phyloP scores from a whole-genome alignment of 2,797 vertebrate species.

The Spheniscus humboldti region DNA sequence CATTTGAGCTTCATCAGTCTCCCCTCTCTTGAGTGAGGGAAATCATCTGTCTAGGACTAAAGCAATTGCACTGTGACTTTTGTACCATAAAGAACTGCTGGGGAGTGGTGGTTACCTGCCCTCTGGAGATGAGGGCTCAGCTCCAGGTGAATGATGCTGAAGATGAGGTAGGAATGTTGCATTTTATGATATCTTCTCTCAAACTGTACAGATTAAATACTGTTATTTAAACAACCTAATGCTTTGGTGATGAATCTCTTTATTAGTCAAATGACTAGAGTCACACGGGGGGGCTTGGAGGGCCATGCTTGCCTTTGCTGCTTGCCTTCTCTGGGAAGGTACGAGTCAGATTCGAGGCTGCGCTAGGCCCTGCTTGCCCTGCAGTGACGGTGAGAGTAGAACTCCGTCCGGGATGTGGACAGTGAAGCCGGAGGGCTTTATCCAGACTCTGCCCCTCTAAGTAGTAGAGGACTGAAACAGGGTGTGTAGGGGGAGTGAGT shows the following conservation, averaged over 20 bases:
- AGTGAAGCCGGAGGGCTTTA: background rate
- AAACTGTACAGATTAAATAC: conserved; percentile 62
- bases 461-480: background rate
- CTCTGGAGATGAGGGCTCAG: background rate
- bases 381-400: accelerated
- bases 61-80: conserved; percentile 46
- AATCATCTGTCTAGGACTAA: background rate
- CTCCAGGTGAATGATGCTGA: conserved; percentile 17
- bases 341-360: accelerated
- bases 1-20: background rate
- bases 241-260: conserved; percentile 23
- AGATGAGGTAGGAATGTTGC: conserved; percentile 38
- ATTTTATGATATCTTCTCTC: conserved; percentile 22
- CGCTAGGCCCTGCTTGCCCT: background rate
- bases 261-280: background rate
- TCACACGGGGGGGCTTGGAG: accelerated
- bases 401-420: accelerated
- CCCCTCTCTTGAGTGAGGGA: background rate
- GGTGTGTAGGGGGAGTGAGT: accelerated
- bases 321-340: accelerated
- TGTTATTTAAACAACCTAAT: conserved; percentile 25
- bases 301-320: accelerated
- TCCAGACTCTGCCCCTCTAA: accelerated
- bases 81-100: background rate
- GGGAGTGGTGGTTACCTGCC: background rate